Evolutionary conservation across 2,113 vertebrate species (phyloP), one percentile per base, ranked within the genome.

Genomic region (Malurus alboscapulatus): DNA sequence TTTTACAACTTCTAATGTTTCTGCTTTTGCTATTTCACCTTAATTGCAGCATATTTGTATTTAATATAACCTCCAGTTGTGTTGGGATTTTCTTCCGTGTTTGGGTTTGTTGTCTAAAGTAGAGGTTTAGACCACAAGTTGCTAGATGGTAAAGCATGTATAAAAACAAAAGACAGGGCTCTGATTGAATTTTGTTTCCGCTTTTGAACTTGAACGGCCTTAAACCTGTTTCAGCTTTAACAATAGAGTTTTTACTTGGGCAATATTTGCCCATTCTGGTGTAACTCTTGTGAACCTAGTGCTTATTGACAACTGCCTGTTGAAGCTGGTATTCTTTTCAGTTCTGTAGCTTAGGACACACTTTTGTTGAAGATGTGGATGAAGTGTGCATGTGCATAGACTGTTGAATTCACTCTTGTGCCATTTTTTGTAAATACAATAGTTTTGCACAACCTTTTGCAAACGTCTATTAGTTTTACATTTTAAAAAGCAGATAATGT

Each of bases 381-480:
- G 98, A 98, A 98, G 98, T 98, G 96, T 98, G 99, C 98, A 99
- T 98, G 98, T 98, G 98, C 97, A 98, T 98, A 94, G 95, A 98
- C 99, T 98, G 98, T 98, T 97, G 97, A 98, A 98, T 98, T 99
- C 98, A 99, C 98, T 98, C 97, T 98, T 98, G 98, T 99, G 99
- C 99, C 99, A 99, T 99, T 99, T 98, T 89, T 98, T 99, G 99
- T 99, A 99, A 99, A 99, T 99, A 99, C 97, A 99, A 95, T 99
- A 98, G 98, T 99, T 99, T 99, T 99, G 98, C 99, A 99, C 98
- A 99, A 99, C 98, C 97, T 97, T 98, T 98, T 97, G 97, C 95
- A 98, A 97, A 96, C 80, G 96, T 98, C 97, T 98, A 92, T 98
- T 96, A 96, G 96, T 97, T 97, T 97, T 95, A 96, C 95, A 92